Conservation (phyloP, 92 coral and sea anemone genomes). For the Scolanthus callimorphus region DNA sequence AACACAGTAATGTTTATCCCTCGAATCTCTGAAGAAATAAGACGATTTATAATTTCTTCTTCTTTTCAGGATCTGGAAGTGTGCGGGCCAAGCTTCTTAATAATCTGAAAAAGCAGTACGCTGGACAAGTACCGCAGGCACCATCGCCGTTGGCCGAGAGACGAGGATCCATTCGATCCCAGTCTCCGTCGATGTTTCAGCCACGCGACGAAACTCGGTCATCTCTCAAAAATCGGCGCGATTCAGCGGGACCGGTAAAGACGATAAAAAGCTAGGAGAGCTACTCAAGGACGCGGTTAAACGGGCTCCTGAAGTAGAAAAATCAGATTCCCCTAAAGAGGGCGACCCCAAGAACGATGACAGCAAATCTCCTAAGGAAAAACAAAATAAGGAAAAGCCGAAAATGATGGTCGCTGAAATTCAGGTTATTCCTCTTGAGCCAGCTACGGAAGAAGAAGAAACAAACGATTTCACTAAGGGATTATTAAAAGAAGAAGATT, state of each 20-base stretch:
- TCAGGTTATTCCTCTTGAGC: slow-evolving; percentile 65
- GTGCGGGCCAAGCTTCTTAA: slow-evolving; percentile 23
- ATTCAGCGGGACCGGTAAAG: not conserved
- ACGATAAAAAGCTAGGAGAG: not conserved
- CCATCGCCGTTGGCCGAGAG: slow-evolving; percentile 36
- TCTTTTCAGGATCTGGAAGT: not conserved
- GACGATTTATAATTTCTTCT: not conserved
- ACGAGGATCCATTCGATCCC: slow-evolving; percentile 47
- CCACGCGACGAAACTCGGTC: slow-evolving; percentile 39
- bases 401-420: slow-evolving; percentile 38
- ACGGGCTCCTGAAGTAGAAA: not conserved
- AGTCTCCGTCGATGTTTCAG: slow-evolving; percentile 12
- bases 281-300: not conserved
- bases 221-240: slow-evolving; percentile 43
- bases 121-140: slow-evolving; percentile 29
- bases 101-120: slow-evolving; percentile 18
- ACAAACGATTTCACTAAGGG: not conserved
- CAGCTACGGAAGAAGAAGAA: slow-evolving; percentile 18
- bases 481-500: not conserved
- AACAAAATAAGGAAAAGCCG: slow-evolving; percentile 1
- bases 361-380: not conserved
- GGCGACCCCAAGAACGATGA: slow-evolving; percentile 1
- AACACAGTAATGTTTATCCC: too few relatives aligned
- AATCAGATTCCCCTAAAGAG: not conserved
- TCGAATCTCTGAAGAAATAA: too few relatives aligned